Evolutionary conservation across 2,113 vertebrate genomes (phyloP), one percentile per base, ranked within the genome.

Genomic region (Paradisaea rubra): DNA sequence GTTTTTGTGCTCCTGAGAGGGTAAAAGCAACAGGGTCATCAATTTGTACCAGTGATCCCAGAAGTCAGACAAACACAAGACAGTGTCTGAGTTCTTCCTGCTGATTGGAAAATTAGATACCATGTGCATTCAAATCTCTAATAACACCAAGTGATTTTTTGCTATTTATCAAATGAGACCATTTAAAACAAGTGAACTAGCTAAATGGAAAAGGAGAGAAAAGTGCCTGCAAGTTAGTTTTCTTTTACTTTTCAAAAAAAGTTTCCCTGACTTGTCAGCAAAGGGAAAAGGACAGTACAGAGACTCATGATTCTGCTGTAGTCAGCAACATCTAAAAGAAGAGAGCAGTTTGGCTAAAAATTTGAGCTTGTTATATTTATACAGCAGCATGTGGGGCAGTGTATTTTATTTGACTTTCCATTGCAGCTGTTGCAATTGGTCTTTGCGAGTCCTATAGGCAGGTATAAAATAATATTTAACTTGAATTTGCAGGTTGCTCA

Each of bases 261-360:
- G 3, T 33, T 83, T 63, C 33, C 27, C 28, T 84, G 68, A 80
- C 56, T 88, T 93, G 35, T 72, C 73, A 94, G 31, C 47, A 78
- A 93, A 91, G 41, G 21, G 52, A 81, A 81, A 39, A 87, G 71
- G 66, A 91, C 82, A 69, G 33, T 19, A 57, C 42, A 56, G 21
- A 66, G 24, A 54, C 14, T 49, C 45, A 4, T 13, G 42, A 53
- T 72, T 88, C 71, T 37, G 54, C 88, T 85, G 57, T 41, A 64
- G 69, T 93, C 91, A 96, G 92, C 85, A 93, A 27, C 14, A 41
- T 89, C 92, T 91, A 81, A 73, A 82, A 95, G 70, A 93, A 66
- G 89, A 95, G 87, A 90, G 30, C 33, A 59, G 22, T 73, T 82
- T 66, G 41, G 60, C 61, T 66, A 81, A 90, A 90, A 94, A 74